Evolutionary conservation across 2,113 vertebrate genomes (phyloP).

Genomic region (Psilopogon haemacephalus): DNA sequence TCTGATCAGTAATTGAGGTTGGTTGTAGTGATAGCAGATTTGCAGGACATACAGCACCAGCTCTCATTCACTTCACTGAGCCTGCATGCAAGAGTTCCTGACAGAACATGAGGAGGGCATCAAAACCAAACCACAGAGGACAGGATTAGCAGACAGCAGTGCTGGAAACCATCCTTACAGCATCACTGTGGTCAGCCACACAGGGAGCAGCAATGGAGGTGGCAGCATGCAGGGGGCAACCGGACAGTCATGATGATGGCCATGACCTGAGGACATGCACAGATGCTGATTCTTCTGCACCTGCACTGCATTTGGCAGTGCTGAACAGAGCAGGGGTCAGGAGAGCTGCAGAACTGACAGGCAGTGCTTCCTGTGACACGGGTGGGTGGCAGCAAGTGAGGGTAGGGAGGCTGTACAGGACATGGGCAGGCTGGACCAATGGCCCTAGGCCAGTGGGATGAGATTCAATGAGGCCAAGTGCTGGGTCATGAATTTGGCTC

Average conservation of each 20-base stretch:
- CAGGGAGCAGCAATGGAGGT: not conserved
- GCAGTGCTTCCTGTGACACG: not conserved
- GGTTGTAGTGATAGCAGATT: not conserved
- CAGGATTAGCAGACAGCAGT: not conserved
- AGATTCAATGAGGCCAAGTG: too few relatives aligned
- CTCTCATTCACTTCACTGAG: not conserved
- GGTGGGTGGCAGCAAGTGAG: not conserved
- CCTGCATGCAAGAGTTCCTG: not conserved
- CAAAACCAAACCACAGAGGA: not conserved
- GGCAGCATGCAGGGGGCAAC: not conserved
- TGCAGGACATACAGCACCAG: accelerated
- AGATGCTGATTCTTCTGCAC: not conserved
- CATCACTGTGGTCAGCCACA: not conserved
- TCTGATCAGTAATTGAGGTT: not conserved
- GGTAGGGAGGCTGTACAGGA: too few relatives aligned
- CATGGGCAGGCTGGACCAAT: too few relatives aligned
- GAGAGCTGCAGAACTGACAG: not conserved
- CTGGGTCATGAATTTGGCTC: too few relatives aligned
- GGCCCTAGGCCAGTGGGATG: too few relatives aligned
- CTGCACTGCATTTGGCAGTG: not conserved
- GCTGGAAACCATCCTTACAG: not conserved
- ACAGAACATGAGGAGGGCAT: accelerated
- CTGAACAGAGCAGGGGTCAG: not conserved
- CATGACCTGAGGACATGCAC: not conserved
- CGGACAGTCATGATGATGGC: not conserved